Conservation (phyloP, 2,797 vertebrate genomes). For the Neopelma chrysocephalum region DNA sequence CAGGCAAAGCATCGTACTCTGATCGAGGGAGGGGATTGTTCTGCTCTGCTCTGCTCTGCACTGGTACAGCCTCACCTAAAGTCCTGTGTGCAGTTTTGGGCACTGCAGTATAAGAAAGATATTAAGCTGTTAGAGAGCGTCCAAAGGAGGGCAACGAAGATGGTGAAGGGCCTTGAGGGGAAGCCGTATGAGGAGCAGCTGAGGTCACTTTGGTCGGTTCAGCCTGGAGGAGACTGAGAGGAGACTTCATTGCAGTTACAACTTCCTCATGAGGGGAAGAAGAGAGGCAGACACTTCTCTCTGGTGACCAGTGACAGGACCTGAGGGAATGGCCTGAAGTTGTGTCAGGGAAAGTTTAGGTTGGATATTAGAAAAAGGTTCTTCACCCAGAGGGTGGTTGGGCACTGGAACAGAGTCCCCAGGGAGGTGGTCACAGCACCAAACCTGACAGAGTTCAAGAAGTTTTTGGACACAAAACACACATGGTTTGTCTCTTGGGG, state of each 20-base stretch:
- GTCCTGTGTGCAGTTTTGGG: not conserved
- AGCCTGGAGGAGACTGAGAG: not conserved
- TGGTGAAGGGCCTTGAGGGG: not conserved
- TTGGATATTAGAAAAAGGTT: not conserved
- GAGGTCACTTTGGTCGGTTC: not conserved
- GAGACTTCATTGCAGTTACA: not conserved
- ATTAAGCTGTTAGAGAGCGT: not conserved
- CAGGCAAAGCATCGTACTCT: not conserved
- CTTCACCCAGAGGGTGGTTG: not conserved
- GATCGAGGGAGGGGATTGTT: not conserved
- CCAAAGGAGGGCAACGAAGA: not conserved
- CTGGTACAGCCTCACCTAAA: not conserved
- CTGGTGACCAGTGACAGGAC: not conserved
- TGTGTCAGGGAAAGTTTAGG: not conserved
- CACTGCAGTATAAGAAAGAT: not conserved
- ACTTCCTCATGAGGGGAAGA: not conserved
- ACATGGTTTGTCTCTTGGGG: not conserved
- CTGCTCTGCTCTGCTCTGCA: not conserved
- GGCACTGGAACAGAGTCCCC: not conserved
- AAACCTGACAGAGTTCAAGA: not conserved
- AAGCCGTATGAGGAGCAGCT: rapidly evolving
- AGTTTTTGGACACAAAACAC: not conserved
- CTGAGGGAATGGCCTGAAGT: too few relatives aligned
- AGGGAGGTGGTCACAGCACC: not conserved
- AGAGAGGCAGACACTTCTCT: not conserved